Evolutionary conservation across 2,888 invertebrate species (phyloP).

Genomic region (Notodonta dromedarius): DNA sequence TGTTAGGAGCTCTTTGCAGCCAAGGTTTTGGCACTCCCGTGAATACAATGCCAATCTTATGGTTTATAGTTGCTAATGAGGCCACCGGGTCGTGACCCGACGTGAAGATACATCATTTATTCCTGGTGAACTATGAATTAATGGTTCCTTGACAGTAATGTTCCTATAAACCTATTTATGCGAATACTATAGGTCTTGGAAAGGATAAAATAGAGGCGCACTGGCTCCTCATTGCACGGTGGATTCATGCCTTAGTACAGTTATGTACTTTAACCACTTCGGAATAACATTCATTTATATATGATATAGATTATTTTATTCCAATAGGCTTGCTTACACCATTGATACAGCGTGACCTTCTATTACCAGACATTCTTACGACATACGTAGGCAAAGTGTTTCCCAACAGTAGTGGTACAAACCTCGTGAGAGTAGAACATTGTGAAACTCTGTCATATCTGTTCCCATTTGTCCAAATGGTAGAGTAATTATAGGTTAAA

Average conservation of each 20-base stretch:
- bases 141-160: background rate
- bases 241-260: too few species aligned
- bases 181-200: too few species aligned
- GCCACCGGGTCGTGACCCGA: conserved; percentile 1
- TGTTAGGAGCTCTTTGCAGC: background rate
- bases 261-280: too few species aligned
- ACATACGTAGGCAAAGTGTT: background rate
- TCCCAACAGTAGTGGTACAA: background rate
- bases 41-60: background rate
- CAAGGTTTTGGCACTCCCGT: background rate
- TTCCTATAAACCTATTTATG: background rate
- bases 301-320: background rate
- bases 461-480: conserved; percentile 11
- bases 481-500: background rate
- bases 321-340: background rate
- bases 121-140: background rate
- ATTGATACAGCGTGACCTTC: background rate
- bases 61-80: background rate
- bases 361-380: background rate
- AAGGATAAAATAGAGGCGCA: too few species aligned
- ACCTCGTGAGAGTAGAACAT: conserved; percentile 15
- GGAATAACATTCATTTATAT: too few species aligned
- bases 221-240: too few species aligned
- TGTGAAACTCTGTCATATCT: conserved; percentile 23
- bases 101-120: background rate